Evolutionary conservation across 2,113 vertebrate species (phyloP).

Genomic region (Lepisosteus osseus): DNA sequence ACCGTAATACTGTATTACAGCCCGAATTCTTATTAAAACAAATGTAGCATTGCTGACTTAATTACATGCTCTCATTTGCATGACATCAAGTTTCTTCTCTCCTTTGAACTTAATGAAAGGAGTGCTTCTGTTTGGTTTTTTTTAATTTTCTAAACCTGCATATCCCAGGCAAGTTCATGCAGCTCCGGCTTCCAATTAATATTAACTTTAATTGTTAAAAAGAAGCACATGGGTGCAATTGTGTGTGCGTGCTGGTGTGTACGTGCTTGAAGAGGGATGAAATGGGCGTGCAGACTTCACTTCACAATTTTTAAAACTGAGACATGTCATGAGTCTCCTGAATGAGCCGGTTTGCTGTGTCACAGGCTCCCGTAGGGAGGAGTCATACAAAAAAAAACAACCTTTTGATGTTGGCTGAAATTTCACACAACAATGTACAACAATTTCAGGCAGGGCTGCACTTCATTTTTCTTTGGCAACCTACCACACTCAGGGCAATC

Average conservation of each 20-base stretch:
- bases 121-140: neutral
- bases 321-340: constrained; percentile 46
- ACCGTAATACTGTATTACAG: constrained; percentile 13
- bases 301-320: constrained; percentile 36
- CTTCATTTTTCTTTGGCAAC: constrained; percentile 37
- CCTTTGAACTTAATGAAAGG: neutral
- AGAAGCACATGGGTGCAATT: neutral
- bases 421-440: constrained; percentile 61
- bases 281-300: constrained; percentile 50
- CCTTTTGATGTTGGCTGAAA: constrained; percentile 63
- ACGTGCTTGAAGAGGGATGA: constrained; percentile 37
- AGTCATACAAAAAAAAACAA: constrained; percentile 32
- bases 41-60: constrained; percentile 13
- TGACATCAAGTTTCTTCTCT: constrained; percentile 13
- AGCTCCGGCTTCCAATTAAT: no score
- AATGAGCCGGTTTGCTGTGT: constrained; percentile 50
- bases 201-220: neutral
- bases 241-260: neutral
- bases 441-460: constrained; percentile 53
- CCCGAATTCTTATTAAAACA: constrained; percentile 8
- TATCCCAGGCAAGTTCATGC: neutral
- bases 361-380: constrained; percentile 29
- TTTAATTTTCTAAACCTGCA: neutral
- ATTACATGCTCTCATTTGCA: constrained; percentile 3
- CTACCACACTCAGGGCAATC: constrained; percentile 21